Evolutionary conservation across 1,140 invertebrate genomes (phyloP), one percentile per base, ranked within the genome.

Genomic region (Penaeus vannamei): DNA sequence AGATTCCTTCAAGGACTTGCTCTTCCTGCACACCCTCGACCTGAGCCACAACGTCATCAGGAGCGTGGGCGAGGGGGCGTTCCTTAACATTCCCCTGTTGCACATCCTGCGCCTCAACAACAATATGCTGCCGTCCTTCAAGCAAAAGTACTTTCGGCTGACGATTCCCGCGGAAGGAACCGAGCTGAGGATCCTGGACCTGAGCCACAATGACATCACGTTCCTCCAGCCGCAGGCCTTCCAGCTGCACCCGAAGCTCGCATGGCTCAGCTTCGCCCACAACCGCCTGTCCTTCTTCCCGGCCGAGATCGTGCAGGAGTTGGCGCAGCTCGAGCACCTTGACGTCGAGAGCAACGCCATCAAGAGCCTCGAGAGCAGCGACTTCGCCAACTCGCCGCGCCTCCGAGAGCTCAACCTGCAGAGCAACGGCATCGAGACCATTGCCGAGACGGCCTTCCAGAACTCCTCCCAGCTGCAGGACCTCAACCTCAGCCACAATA

Each of bases 381-480:
- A 97, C 91, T 98, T 98, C 93, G 95, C 97, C 0, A 95, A 97
- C 76, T 93, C 98, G 46, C 95, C 95, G 7, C 94, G 95, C 84
- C 93, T 98, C 3, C 94, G 95, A 85, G 93, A 94, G 3, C 92
- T 98, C 42, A 93, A 96, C 90, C 92, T 98, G 20, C 94, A 95
- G 0, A 92, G 95, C 86, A 98, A 98, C 92, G 93, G 95, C 90
- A 94, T 98, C 90, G 96, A 97, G 92, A 94, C 95, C 85, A 95
- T 98, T 20, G 96, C 96, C 90, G 97, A 97, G 93, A 95, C 96
- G 93, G 96, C 97, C 0, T 98, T 98, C 92, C 96, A 97, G 91
- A 98, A 98, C 92, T 98, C 97, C 0, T 96, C 97, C 0, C 97
- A 97, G 93, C 94, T 98, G 84, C 97, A 98, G 92, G 92, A 95